Percentiles rank a stretch among this genome's conserved stretches.
These are phyloP conservation scores for Mesodorylaimus sp. DNA, from an alignment of 2,888 invertebrate species.

Conservation along the genomic window DNA sequence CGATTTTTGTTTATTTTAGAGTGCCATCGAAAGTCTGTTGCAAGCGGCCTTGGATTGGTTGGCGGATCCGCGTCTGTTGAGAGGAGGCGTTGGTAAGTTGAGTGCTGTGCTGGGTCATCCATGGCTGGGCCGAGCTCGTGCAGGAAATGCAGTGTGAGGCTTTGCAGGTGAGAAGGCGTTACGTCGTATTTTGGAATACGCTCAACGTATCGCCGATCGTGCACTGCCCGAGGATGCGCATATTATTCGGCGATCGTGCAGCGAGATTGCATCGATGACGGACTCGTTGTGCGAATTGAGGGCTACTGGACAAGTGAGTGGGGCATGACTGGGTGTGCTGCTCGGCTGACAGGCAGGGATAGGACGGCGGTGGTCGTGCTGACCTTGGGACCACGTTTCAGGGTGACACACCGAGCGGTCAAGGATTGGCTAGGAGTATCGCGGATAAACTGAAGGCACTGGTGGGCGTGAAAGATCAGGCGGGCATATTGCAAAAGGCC, in stretches of 20 bases:
- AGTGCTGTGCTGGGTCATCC: too few relatives aligned
- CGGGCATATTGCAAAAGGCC: conserved; percentile 55
- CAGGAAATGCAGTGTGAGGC: too few relatives aligned
- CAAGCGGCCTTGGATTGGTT: conserved; percentile 78
- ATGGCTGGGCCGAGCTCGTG: too few relatives aligned
- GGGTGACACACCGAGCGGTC: conserved; percentile 40
- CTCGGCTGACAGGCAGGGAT: too few relatives aligned
- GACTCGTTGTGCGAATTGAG: conserved; percentile 75
- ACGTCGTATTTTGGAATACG: conserved; percentile 67
- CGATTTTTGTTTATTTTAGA: conserved; percentile 31
- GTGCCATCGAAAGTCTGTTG: conserved; percentile 69
- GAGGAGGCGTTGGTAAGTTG: conserved; percentile 46
- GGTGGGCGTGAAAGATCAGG: conserved; percentile 37
- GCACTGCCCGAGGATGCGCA: conserved; percentile 57
- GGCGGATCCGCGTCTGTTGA: conserved; percentile 60
- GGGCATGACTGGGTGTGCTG: too few relatives aligned
- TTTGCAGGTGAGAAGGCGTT: conserved; percentile 55
- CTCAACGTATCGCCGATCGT: conserved; percentile 57
- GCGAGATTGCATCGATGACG: conserved; percentile 61
- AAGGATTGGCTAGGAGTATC: conserved; percentile 63
- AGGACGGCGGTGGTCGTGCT: too few relatives aligned
- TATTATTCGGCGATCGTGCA: conserved; percentile 53
- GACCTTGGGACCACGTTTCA: too few relatives aligned
- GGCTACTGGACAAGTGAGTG: conserved; percentile 47
- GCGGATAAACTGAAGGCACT: conserved; percentile 68